Evolutionary conservation across 1,140 invertebrate species (phyloP).

Genomic region (Drosophila tristis): DNA sequence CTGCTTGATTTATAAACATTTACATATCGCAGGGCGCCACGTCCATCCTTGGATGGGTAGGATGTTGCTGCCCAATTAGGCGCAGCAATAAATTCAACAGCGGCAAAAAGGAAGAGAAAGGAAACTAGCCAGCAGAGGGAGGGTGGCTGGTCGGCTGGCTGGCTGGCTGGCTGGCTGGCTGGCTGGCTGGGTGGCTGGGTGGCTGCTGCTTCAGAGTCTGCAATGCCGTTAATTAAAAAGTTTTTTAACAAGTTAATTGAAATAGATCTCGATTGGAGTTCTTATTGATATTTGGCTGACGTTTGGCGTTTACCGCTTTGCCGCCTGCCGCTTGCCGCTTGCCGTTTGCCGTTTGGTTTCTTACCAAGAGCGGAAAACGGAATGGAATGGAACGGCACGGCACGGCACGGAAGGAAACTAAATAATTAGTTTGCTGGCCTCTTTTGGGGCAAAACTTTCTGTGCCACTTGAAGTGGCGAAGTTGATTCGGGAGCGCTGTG

Average conservation of each 20-base stretch:
- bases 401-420: constrained; percentile 70
- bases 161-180: constrained; percentile 13
- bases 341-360: constrained; percentile 23
- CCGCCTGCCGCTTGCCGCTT: constrained; percentile 20
- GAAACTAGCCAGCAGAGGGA: constrained; percentile 39
- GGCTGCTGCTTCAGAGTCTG: constrained; percentile 38
- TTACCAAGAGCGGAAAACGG: background rate
- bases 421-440: constrained; percentile 82
- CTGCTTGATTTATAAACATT: constrained; percentile 79
- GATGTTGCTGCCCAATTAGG: constrained; percentile 70
- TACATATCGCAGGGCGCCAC: constrained; percentile 56
- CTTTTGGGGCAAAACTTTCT: constrained; percentile 74
- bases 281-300: constrained; percentile 80
- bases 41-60: too few relatives aligned
- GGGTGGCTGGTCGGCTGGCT: constrained; percentile 16
- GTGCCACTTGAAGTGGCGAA: constrained; percentile 74
- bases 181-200: constrained; percentile 9
- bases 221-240: constrained; percentile 80
- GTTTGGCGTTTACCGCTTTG: constrained; percentile 37
- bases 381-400: too few relatives aligned
- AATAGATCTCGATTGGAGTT: constrained; percentile 82
- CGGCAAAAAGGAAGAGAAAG: constrained; percentile 13
- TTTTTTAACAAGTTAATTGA: constrained; percentile 82
- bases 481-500: constrained; percentile 41
- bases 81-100: constrained; percentile 75